These are phyloP conservation scores for Siphamia tubifer DNA, from an alignment of 2,113 vertebrate species.

Conservation along the genomic window DNA sequence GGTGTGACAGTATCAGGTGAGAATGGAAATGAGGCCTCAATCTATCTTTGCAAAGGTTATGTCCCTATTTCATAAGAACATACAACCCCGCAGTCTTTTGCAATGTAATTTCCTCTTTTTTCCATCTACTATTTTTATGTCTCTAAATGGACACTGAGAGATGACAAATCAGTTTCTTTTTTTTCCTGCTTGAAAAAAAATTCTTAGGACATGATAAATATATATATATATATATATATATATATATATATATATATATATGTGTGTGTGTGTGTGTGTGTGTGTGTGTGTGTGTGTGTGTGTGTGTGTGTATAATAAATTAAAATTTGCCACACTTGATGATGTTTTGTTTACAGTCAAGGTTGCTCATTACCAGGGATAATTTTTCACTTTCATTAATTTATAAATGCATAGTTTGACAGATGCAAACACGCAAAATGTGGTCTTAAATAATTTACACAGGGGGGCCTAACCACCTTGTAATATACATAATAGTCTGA, in stretches of 20 bases:
- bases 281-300: no score
- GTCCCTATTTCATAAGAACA: slow-evolving; percentile 72
- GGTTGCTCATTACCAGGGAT: not conserved
- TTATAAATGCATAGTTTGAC: not conserved
- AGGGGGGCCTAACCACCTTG: not conserved
- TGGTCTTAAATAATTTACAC: not conserved
- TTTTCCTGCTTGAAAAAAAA: not conserved
- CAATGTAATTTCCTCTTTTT: slow-evolving; percentile 33
- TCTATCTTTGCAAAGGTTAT: slow-evolving; percentile 75
- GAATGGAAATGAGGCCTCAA: slow-evolving; percentile 73
- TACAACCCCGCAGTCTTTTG: slow-evolving; percentile 46
- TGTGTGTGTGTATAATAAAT: no score
- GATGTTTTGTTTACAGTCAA: not conserved
- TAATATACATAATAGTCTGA: not conserved
- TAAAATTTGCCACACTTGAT: not conserved
- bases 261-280: no score
- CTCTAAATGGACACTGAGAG: slow-evolving; percentile 25
- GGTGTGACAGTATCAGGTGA: slow-evolving; percentile 73
- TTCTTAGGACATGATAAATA: not conserved
- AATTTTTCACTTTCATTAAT: not conserved
- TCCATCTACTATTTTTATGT: slow-evolving; percentile 60
- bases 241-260: no score
- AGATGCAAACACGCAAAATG: not conserved
- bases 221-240: no score
- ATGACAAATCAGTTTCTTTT: not conserved